Evolutionary conservation across 2,888 invertebrate genomes (phyloP), one percentile per base, ranked within the genome.

Genomic region (Linnaemya tessellans): DNA sequence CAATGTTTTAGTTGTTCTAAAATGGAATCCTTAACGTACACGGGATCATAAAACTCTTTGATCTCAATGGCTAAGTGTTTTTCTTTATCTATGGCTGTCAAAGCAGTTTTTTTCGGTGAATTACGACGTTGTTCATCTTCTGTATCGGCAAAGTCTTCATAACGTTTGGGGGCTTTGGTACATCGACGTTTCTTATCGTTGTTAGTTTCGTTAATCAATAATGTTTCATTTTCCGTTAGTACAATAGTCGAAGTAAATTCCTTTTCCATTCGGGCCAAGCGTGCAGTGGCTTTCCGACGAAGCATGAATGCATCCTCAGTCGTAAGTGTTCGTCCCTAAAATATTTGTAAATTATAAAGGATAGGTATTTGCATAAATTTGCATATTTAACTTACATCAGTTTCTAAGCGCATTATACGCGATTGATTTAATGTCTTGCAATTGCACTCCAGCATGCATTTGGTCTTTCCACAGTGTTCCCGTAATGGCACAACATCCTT

Each of bases 211-310:
- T 95, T 95, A 38, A 96, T 93, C 10, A 96, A 91, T 87, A 95
- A 94, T 67, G 95, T 95, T 91, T 95, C 94, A 88, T 95, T 94
- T 35, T 94, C 94, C 11, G 95, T 94, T 56, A 95, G 92, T 75
- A 96, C 94, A 30, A 96, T 94, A 5, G 96, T 96, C 88, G 96
- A 95, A 18, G 95, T 95, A 91, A 96, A 96, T 89, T 96, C 95
- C 90, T 95, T 94, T 90, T 96, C 96, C 89, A 95, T 95, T 90
- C 94, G 95, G 0, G 96, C 94, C 84, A 96, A 92, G 80, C 94
- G 94, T 58, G 92, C 92, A 0, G 92, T 92, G 7, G 93, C 93
- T 75, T 92, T 89, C 38, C 92, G 91, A 0, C 92, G 90, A 74
- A 93, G 85, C 84, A 91, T 89, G 71, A 91, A 91, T 0, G 93